phyloP scores from a whole-genome alignment of 2,888 invertebrate species.

The Diarsia mendica region DNA sequence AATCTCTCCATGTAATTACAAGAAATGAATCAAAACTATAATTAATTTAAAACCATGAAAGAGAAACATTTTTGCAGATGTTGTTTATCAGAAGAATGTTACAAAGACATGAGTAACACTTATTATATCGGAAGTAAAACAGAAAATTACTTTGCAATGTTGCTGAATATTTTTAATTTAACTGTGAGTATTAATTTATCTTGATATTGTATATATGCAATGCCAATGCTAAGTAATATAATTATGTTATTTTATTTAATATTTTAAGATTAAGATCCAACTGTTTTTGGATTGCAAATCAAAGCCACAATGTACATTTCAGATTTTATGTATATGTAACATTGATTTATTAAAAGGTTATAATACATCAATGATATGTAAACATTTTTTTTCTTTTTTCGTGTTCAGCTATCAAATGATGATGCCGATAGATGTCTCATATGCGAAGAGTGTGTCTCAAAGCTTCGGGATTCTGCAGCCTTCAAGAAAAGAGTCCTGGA shows the following conservation, averaged over 20 bases:
- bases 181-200: constrained; percentile 42
- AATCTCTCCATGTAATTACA: no score
- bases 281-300: background rate
- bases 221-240: background rate
- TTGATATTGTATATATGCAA: background rate
- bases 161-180: constrained; percentile 55
- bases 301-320: background rate
- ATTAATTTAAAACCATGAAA: constrained; percentile 42
- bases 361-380: no score
- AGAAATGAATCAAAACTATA: background rate
- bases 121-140: constrained; percentile 53
- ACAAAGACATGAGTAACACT: constrained; percentile 60
- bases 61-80: constrained; percentile 60
- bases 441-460: constrained; percentile 61
- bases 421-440: constrained; percentile 35
- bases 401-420: constrained; percentile 32
- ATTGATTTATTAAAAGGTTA: no score
- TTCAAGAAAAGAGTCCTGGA: constrained; percentile 56
- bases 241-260: background rate
- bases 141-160: constrained; percentile 64
- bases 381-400: background rate
- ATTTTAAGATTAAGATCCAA: background rate
- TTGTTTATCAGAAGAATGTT: constrained; percentile 65
- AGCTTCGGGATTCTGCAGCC: constrained; percentile 52
- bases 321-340: no score